A percentile compares a stretch with the other conserved stretches of the same genome.
Evolutionary conservation across 2,113 vertebrate species (phyloP).

Genomic region (Zapus hudsonius): DNA sequence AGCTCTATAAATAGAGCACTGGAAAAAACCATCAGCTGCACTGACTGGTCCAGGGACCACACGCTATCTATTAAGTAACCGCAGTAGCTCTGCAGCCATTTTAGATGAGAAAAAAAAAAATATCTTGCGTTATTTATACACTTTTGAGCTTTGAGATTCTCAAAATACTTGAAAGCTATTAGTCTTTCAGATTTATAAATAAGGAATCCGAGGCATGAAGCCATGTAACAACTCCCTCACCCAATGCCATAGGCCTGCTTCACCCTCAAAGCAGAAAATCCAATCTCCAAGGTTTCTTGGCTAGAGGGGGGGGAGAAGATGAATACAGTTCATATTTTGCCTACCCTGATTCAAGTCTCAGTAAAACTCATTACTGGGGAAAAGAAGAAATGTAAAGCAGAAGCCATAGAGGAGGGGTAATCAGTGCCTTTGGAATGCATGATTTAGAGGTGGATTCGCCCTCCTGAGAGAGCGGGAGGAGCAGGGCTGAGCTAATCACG

Average conservation of each 20-base stretch:
- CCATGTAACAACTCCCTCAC: constrained; percentile 44
- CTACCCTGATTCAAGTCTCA: neutral
- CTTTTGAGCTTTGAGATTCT: constrained; percentile 62
- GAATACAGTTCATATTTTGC: neutral
- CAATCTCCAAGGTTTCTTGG: neutral
- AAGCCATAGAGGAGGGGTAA: constrained; percentile 45
- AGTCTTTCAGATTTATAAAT: constrained; percentile 68
- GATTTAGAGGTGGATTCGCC: constrained; percentile 45
- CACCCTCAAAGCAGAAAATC: neutral
- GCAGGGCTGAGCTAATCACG: neutral
- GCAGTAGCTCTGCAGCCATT: constrained; percentile 69
- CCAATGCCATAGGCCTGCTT: neutral
- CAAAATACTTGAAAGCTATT: constrained; percentile 71
- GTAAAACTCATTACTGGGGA: constrained; percentile 6
- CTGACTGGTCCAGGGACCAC: constrained; percentile 79
- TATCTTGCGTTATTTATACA: constrained; percentile 69
- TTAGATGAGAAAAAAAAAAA: constrained; percentile 67
- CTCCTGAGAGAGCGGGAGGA: neutral
- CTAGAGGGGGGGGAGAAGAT: neutral
- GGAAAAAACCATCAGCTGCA: constrained; percentile 84
- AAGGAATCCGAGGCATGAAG: constrained; percentile 67
- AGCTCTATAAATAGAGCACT: constrained; percentile 83
- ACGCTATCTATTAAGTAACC: constrained; percentile 80
- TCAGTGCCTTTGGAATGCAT: constrained; percentile 59
- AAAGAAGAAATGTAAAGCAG: constrained; percentile 41